Percentiles rank a stretch among this genome's conserved stretches.
Evolutionary conservation across 2,888 invertebrate genomes (phyloP).

Genomic region (Bhutanitis thaidina): DNA sequence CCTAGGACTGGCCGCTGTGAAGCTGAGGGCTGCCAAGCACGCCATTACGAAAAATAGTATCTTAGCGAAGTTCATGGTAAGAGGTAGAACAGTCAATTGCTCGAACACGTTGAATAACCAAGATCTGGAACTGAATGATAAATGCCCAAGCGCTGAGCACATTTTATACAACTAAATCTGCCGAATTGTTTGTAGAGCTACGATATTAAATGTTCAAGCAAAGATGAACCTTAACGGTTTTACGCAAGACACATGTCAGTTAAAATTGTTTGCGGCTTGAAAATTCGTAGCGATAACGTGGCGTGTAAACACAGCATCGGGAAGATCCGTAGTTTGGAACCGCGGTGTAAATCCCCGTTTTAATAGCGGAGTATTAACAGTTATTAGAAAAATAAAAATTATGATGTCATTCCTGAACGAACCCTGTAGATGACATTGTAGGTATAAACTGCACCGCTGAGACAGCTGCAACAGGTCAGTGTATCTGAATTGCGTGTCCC

Average conservation of each 20-base stretch:
- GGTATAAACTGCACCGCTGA: no score
- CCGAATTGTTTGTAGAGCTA: neutral
- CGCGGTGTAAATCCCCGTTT: neutral
- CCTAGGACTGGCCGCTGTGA: conserved; percentile 37
- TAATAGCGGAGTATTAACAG: neutral
- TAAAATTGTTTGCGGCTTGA: neutral
- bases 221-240: neutral
- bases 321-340: neutral
- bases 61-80: conserved; percentile 29
- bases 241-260: neutral
- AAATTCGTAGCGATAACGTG: neutral
- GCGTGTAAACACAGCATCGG: neutral
- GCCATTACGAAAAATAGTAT: conserved; percentile 44
- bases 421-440: no score
- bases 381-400: no score
- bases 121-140: neutral
- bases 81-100: neutral
- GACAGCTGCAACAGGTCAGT: no score
- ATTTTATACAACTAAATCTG: conserved; percentile 1
- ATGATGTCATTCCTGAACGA: no score
- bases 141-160: neutral
- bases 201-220: neutral
- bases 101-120: no score
- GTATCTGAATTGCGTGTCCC: no score
- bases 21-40: conserved; percentile 34